These are phyloP conservation scores for Zaprionus obscuricornis DNA, from an alignment of 2,888 invertebrate species.

Conservation along the genomic window DNA sequence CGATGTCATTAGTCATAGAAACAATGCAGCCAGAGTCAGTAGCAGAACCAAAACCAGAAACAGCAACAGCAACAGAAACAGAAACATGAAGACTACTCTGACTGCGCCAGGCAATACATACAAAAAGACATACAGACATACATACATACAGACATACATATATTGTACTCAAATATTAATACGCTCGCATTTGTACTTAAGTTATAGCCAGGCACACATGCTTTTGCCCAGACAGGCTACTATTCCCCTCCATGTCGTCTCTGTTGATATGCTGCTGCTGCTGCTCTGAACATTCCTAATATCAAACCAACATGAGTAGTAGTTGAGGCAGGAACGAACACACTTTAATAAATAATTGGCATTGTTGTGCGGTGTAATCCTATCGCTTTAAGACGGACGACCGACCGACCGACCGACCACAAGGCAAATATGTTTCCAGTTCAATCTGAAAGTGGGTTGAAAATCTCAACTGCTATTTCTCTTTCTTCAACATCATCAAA, in stretches of 20 bases:
- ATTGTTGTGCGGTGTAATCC: slow-evolving; percentile 64
- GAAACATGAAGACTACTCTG: too few relatives aligned
- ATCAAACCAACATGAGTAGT: slow-evolving; percentile 17
- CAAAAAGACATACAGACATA: too few relatives aligned
- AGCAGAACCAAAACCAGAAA: slow-evolving; percentile 3
- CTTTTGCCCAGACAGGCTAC: neutral
- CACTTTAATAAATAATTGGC: slow-evolving; percentile 78
- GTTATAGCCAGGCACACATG: slow-evolving; percentile 55
- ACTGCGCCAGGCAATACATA: too few relatives aligned
- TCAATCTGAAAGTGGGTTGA: neutral
- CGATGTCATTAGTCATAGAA: slow-evolving; percentile 82
- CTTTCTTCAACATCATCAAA: neutral
- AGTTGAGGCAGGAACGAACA: slow-evolving; percentile 33
- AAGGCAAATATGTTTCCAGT: neutral
- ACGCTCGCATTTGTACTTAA: slow-evolving; percentile 65
- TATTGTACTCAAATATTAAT: slow-evolving; percentile 70
- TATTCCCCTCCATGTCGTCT: too few relatives aligned
- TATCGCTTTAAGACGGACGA: slow-evolving; percentile 59
- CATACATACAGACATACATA: slow-evolving; percentile 23
- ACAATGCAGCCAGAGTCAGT: slow-evolving; percentile 54
- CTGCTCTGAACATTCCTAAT: slow-evolving; percentile 9
- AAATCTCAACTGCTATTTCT: neutral
- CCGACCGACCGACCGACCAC: neutral
- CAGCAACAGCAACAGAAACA: slow-evolving; percentile 3
- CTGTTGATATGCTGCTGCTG: too few relatives aligned